These are phyloP conservation scores for Leptinotarsa undecemlineata DNA, from an alignment of 1,140 invertebrate species.

Conservation along the genomic window DNA sequence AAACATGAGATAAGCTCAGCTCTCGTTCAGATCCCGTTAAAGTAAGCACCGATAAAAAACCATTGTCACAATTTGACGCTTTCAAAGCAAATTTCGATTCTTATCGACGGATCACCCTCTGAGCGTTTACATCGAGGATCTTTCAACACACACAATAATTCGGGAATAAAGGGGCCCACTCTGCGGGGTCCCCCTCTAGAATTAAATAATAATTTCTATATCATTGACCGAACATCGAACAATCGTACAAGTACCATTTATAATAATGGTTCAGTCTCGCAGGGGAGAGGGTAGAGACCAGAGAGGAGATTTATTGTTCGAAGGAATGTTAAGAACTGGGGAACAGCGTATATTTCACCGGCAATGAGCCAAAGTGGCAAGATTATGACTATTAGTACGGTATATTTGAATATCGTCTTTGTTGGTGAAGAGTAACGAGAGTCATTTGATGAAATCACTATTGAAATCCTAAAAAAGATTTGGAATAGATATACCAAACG, in stretches of 20 bases:
- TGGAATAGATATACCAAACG: too few relatives aligned
- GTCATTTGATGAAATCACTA: too few relatives aligned
- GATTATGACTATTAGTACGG: slow-evolving; percentile 22
- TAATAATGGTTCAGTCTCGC: slow-evolving; percentile 15
- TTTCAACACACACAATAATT: slow-evolving; percentile 17
- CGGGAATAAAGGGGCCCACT: slow-evolving; percentile 14
- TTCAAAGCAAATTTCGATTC: slow-evolving; percentile 15
- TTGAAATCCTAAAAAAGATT: too few relatives aligned
- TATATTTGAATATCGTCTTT: background rate
- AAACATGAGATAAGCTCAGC: slow-evolving; percentile 1
- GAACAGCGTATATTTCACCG: slow-evolving; percentile 22
- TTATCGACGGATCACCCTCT: background rate
- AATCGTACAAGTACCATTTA: slow-evolving; percentile 24
- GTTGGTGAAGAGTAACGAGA: too few relatives aligned
- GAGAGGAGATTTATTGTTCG: slow-evolving; percentile 22
- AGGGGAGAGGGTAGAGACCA: background rate
- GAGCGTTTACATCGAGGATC: slow-evolving; percentile 4
- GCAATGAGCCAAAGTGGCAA: slow-evolving; percentile 25
- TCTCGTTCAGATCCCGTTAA: slow-evolving; percentile 15
- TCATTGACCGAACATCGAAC: slow-evolving; percentile 22
- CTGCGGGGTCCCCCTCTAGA: slow-evolving; percentile 13
- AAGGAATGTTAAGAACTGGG: slow-evolving; percentile 29
- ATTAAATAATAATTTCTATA: slow-evolving; percentile 30
- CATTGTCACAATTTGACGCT: slow-evolving; percentile 21
- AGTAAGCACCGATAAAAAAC: slow-evolving; percentile 11